Base-by-base conservation (phyloP, 1,140 invertebrate genomes). In the Chymomyza costata region DNA sequence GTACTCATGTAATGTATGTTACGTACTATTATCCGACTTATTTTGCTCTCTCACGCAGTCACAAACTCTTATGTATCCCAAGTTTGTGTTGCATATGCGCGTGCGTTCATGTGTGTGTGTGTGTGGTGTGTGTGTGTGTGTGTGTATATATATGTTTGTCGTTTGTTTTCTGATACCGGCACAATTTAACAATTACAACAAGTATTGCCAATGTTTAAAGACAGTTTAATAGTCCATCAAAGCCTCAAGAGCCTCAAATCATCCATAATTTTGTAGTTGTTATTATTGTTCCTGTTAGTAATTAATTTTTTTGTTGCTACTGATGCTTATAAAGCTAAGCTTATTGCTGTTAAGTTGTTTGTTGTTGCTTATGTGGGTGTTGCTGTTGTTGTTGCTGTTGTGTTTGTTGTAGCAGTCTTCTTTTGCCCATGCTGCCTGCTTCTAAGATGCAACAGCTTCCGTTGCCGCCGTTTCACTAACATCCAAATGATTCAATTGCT, bases 401-500 rank as follows among this genome's bases (percentile, higher is more conserved):
- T 37, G 35, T 13, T 15, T 41, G 1, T 28, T 14, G 21, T 41
- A 37, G 55, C 65, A 76, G 61, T 76, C 56, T 74, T 34, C 13
- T 8, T n/a, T 14, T 34, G 3, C 11, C 21, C 43, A 28, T 25
- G 10, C 25, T 28, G 21, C 50, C 49, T 45, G 57, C 34, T 63
- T 51, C 58, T 76, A 76, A 78, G 73, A 76, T 35, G 62, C 65
- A 54, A 66, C 70, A 44, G 54, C 47, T 37, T 59, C 40, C 16
- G 47, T 43, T 14, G 49, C 59, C 39, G 46, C 39, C 5, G 47
- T 39, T 40, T 73, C 74, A 58, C 61, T 60, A 11, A 67, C 47
- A 55, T 80, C 73, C 13, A 80, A 41, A 54, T 78, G 73, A 80
- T 69, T 83, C 45, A 71, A 34, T 19, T 78, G 69, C 49, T 78